Conservation (phyloP, 2,888 invertebrate genomes). For the Oscheius sp. region DNA sequence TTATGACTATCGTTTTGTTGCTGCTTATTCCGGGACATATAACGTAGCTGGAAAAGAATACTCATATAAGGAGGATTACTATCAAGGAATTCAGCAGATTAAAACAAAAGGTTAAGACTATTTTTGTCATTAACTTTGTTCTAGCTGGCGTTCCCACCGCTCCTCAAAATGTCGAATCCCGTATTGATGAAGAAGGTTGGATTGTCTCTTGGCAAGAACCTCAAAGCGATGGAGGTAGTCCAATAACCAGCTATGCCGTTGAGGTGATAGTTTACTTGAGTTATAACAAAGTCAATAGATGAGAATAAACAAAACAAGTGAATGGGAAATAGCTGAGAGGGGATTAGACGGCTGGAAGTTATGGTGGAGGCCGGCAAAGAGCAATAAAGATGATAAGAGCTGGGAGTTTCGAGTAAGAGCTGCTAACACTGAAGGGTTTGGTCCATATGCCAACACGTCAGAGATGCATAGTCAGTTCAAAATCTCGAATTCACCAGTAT, state of each 20-base stretch:
- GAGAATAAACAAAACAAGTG: constrained; percentile 59
- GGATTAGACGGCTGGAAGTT: constrained; percentile 61
- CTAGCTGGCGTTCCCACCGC: constrained; percentile 66
- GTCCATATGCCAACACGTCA: constrained; percentile 53
- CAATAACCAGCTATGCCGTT: constrained; percentile 65
- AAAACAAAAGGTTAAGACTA: constrained; percentile 61
- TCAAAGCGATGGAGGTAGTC: constrained; percentile 63
- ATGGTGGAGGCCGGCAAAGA: constrained; percentile 55
- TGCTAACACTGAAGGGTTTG: constrained; percentile 69
- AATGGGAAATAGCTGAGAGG: constrained; percentile 69
- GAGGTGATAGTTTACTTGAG: constrained; percentile 46
- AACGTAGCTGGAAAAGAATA: constrained; percentile 44
- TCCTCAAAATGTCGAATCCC: constrained; percentile 57
- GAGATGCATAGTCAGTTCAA: background rate
- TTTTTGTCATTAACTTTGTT: constrained; percentile 9
- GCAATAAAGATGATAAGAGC: constrained; percentile 13
- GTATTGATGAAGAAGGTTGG: constrained; percentile 60
- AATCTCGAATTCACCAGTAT: background rate
- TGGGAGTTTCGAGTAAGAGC: constrained; percentile 67
- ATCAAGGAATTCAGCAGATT: constrained; percentile 61
- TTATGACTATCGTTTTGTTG: constrained; percentile 68
- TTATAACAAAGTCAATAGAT: constrained; percentile 24
- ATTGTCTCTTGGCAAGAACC: constrained; percentile 67
- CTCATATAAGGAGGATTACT: constrained; percentile 59
- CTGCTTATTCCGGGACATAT: constrained; percentile 57